Percentiles rank a stretch among this genome's conserved stretches.
phyloP scores from a whole-genome alignment of 1,140 invertebrate species.

The Phymastichus coffea region DNA sequence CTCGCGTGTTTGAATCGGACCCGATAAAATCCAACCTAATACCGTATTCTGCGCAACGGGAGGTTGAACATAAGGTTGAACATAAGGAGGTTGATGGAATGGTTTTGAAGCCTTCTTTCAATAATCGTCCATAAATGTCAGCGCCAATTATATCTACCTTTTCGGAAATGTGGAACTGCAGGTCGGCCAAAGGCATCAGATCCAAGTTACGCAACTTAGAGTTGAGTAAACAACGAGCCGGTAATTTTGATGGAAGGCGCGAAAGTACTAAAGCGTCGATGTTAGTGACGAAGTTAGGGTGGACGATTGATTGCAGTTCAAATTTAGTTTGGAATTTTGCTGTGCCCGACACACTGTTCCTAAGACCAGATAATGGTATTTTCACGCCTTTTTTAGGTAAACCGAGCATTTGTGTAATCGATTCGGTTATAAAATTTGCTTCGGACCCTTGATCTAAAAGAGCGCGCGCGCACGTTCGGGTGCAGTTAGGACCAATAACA shows the following conservation, averaged over 20 bases:
- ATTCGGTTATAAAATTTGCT: background rate
- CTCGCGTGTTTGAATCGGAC: background rate
- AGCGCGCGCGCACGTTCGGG: background rate
- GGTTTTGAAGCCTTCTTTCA: background rate
- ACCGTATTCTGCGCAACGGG: background rate
- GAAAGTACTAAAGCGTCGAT: background rate
- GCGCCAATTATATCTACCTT: background rate
- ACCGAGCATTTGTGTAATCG: background rate
- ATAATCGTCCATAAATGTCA: background rate
- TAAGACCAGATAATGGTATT: background rate
- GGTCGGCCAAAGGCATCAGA: background rate
- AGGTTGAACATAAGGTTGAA: background rate
- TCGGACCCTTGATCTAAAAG: constrained; percentile 2
- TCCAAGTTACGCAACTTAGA: background rate
- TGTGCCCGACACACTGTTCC: background rate
- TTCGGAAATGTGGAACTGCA: background rate
- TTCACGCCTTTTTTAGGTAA: background rate
- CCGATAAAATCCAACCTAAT: background rate
- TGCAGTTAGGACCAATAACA: background rate
- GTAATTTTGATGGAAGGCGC: background rate
- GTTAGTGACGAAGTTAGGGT: background rate
- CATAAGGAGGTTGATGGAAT: no score
- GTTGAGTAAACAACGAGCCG: background rate
- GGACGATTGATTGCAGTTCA: background rate
- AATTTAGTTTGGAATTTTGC: background rate